Evolutionary conservation across 2,113 vertebrate genomes (phyloP).

Genomic region (Sus scrofa): DNA sequence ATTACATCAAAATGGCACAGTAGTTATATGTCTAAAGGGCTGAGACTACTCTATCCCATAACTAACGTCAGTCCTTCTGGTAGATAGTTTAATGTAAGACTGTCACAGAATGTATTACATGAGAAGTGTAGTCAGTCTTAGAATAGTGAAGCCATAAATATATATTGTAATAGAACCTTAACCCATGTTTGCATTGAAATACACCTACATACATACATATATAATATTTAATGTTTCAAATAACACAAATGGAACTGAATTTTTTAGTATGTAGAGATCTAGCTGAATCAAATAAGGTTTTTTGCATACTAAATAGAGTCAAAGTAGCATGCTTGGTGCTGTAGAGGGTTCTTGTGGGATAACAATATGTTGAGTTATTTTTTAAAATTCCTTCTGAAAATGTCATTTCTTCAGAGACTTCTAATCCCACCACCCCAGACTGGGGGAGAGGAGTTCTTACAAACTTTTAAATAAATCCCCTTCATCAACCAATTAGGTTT

Average conservation of each 20-base stretch:
- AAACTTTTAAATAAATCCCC: neutral
- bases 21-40: constrained; percentile 88
- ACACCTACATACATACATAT: neutral
- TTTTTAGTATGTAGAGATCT: neutral
- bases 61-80: constrained; percentile 86
- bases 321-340: neutral
- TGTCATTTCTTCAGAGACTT: neutral
- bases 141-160: constrained; percentile 78
- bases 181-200: constrained; percentile 77
- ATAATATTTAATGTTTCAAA: neutral
- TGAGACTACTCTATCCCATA: constrained; percentile 83
- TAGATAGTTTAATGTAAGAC: constrained; percentile 86
- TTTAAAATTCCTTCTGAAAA: neutral
- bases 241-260: neutral
- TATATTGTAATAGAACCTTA: constrained; percentile 72
- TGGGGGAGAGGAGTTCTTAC: neutral
- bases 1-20: constrained; percentile 91
- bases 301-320: neutral
- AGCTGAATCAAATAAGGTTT: neutral
- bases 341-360: neutral
- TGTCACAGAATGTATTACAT: constrained; percentile 77
- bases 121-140: constrained; percentile 70
- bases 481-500: neutral
- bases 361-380: neutral
- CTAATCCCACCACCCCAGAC: neutral